phyloP scores from a whole-genome alignment of 2,113 vertebrate genomes.

The Alouatta palliata region DNA sequence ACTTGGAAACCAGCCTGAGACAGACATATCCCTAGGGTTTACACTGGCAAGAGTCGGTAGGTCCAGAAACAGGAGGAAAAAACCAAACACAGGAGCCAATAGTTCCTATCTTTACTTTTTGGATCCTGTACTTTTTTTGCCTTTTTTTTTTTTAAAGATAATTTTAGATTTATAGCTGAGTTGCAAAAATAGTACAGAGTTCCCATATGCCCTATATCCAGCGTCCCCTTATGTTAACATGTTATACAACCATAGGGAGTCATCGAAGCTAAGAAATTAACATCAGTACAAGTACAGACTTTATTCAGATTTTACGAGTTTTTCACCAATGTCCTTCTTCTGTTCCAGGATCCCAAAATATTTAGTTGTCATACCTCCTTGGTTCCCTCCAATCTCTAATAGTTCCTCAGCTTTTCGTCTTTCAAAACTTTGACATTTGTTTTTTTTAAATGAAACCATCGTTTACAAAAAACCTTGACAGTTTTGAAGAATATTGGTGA shows the following conservation, averaged over 20 bases:
- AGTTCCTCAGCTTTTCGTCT: not conserved
- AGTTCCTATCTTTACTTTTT: not conserved
- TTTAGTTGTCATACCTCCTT: not conserved
- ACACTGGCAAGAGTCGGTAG: not conserved
- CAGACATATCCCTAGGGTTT: not conserved
- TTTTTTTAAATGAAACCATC: not conserved
- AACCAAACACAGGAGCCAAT: not conserved
- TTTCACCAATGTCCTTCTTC: not conserved
- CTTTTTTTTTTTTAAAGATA: conserved; percentile 8
- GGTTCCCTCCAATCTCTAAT: not conserved
- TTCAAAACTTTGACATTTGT: not conserved
- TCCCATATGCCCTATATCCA: not conserved
- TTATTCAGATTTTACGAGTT: not conserved
- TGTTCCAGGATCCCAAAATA: conserved; percentile 16
- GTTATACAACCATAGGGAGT: not conserved
- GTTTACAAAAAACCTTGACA: not conserved
- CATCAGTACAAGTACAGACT: not conserved
- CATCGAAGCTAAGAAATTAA: conserved; percentile 42
- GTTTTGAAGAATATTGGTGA: not conserved
- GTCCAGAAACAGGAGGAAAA: not conserved
- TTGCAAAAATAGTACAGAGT: not conserved
- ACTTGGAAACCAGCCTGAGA: not conserved
- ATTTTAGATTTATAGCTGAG: conserved; percentile 31
- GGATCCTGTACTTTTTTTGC: not conserved
- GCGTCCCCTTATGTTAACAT: conserved; percentile 18